Base-by-base conservation (phyloP, 2,797 vertebrate genomes). In the Chelon auratus region DNA sequence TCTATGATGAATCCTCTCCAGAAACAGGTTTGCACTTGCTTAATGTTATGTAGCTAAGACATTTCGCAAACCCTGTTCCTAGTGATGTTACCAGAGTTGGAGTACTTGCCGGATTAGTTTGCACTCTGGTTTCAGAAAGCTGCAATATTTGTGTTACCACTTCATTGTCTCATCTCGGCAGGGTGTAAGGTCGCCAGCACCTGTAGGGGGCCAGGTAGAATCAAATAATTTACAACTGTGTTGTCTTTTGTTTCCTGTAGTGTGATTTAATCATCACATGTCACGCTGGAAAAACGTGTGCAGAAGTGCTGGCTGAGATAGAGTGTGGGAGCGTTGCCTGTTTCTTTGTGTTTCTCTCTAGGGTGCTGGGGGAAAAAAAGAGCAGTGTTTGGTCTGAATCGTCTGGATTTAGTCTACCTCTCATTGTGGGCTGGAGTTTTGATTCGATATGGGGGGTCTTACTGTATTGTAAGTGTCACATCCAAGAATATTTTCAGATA, bases 321-420 rank as follows among this genome's bases (percentile, higher is more conserved):
- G 54, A 85, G 75, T 80, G 77, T 83, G 85, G 83, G 83, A 89
- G 85, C 72, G 66, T 60, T 57, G 45, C 30, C 48, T 62, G 74
- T 73, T 59, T 80, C 80, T 89, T 90, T 89, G 83, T 90, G 62
- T 72, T 61, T 81, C 78, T 75, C 84, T 87, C 69, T 65, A 20
- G 86, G 88, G 77, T 68, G 79, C 75, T 77, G 80, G 57, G 57
- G 78, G 77, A 71, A 17, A 79, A 17, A 79, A 73, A 66, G 54
- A 73, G 36, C 51, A 56, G 52, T 39, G 57, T 80, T 85, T 59
- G 43, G 54, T 80, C 75, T 73, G 60, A 85, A 85, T 80, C 75
- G 80, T 81, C 74, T 53, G 12, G 37, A 76, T 86, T 78, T 64
- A 37, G 47, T 62, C 56, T 65, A 60, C 13, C 26, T 74, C 47